Conservation (phyloP, 2,113 vertebrate genomes). For the Platysternon megacephalum region DNA sequence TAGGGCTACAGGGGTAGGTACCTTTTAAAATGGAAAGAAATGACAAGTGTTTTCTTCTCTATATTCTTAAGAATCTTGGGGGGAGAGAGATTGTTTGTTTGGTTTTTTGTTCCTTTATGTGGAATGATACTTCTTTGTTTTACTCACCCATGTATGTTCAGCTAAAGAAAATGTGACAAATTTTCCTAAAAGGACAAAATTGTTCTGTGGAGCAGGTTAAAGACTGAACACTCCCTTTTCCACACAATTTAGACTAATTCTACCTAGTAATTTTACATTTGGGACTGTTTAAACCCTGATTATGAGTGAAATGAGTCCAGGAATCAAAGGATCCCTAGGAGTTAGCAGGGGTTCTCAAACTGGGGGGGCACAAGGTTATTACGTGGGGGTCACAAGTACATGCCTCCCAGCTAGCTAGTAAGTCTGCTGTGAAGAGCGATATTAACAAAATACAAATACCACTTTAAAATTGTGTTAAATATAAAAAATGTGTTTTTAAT, state of each 20-base stretch:
- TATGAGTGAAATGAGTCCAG: neutral
- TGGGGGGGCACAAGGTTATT: too few relatives aligned
- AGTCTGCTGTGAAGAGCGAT: too few relatives aligned
- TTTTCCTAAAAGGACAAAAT: neutral
- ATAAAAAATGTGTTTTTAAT: too few relatives aligned
- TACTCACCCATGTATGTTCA: neutral
- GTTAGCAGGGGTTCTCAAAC: too few relatives aligned
- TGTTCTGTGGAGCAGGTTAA: neutral
- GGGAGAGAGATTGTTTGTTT: neutral
- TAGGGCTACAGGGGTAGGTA: neutral
- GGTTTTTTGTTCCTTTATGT: rapidly evolving
- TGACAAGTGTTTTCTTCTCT: neutral
- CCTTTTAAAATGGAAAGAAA: neutral
- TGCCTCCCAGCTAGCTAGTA: too few relatives aligned
- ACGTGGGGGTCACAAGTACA: too few relatives aligned
- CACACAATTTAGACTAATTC: neutral
- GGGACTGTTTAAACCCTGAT: neutral
- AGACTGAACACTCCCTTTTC: neutral
- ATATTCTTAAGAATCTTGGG: neutral
- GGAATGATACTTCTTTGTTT: neutral
- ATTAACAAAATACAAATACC: too few relatives aligned
- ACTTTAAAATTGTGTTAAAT: too few relatives aligned
- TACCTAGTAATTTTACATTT: neutral
- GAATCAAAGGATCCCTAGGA: neutral
- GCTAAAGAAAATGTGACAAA: neutral